phyloP scores from a whole-genome alignment of 2,797 vertebrate species.

The Halcyon leucocephala region DNA sequence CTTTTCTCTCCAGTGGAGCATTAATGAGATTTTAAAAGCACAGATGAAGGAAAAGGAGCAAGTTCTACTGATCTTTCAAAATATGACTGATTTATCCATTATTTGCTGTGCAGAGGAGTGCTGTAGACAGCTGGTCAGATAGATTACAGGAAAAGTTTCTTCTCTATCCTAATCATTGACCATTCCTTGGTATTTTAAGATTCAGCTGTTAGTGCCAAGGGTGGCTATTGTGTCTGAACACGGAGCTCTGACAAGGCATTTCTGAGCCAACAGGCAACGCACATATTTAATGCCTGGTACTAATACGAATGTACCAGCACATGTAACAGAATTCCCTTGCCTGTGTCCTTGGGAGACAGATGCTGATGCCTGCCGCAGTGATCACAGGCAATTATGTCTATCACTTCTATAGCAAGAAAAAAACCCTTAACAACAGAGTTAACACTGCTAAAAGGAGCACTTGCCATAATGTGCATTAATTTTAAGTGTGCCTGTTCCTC shows the following conservation, averaged over 20 bases:
- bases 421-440: background rate
- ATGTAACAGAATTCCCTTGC: background rate
- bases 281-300: background rate
- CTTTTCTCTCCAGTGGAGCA: background rate
- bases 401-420: background rate
- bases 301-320: background rate
- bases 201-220: background rate
- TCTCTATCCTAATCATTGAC: background rate
- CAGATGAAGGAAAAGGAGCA: background rate
- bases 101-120: background rate
- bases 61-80: background rate
- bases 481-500: background rate
- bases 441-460: background rate
- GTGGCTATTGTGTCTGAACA: background rate
- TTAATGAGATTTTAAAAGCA: background rate
- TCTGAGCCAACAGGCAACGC: background rate
- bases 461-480: background rate
- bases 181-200: background rate
- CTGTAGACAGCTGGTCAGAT: background rate
- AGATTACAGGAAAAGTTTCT: background rate
- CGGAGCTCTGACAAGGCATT: background rate
- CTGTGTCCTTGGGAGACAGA: rapidly evolving
- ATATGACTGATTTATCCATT: background rate
- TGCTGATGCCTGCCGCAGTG: background rate
- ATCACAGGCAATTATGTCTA: background rate